Conservation (phyloP, 2,888 invertebrate genomes). For the Aporophyla nigra region DNA sequence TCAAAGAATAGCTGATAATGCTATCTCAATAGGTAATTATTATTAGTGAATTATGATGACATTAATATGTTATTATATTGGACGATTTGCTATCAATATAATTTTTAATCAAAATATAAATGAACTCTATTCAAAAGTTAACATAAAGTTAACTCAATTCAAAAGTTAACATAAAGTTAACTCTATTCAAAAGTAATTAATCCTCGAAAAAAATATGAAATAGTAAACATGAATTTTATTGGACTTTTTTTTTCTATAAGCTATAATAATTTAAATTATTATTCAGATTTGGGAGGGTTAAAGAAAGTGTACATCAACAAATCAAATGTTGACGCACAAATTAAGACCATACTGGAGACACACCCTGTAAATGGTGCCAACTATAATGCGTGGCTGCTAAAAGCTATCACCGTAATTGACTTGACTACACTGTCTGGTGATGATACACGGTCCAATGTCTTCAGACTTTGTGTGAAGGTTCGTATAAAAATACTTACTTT, state of each 20-base stretch:
- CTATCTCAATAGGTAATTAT: constrained; percentile 21
- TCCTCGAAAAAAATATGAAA: too few relatives aligned
- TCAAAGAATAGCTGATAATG: constrained; percentile 12
- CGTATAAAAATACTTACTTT: constrained; percentile 21
- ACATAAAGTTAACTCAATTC: too few relatives aligned
- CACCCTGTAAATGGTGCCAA: constrained; percentile 85
- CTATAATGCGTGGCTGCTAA: constrained; percentile 94
- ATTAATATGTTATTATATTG: background rate
- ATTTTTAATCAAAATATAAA: background rate
- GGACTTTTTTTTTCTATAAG: too few relatives aligned
- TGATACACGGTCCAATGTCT: constrained; percentile 94
- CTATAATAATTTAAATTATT: too few relatives aligned
- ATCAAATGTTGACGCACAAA: constrained; percentile 80
- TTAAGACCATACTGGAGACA: constrained; percentile 74
- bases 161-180: too few relatives aligned
- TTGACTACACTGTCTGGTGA: constrained; percentile 97
- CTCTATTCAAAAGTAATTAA: background rate
- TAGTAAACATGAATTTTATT: background rate
- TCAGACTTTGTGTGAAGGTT: constrained; percentile 95
- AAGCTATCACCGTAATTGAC: constrained; percentile 96
- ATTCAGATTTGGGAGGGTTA: constrained; percentile 73
- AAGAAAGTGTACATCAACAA: constrained; percentile 79
- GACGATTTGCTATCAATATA: background rate
- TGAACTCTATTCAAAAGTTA: background rate
- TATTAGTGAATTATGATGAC: background rate